Percentiles rank a stretch among this genome's conserved stretches.
phyloP scores from a whole-genome alignment of 2,113 vertebrate genomes.

The Charina bottae region DNA sequence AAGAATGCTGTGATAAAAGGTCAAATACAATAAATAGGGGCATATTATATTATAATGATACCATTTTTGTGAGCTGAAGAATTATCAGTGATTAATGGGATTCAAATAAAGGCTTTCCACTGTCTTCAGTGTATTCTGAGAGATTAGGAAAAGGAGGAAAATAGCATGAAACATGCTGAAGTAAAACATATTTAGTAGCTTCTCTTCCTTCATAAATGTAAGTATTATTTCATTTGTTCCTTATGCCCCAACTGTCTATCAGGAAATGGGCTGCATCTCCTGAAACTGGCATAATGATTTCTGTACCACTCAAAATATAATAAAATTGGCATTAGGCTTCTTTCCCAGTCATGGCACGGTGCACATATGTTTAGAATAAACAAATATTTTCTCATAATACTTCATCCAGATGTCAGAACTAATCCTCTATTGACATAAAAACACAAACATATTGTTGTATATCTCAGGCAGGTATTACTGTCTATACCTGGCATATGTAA shows the following conservation, averaged over 20 bases:
- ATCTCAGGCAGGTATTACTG: slow-evolving; percentile 56
- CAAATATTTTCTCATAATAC: slow-evolving; percentile 49
- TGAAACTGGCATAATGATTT: slow-evolving; percentile 22
- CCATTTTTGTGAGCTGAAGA: slow-evolving; percentile 13
- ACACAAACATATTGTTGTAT: slow-evolving; percentile 35
- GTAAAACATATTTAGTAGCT: slow-evolving; percentile 39
- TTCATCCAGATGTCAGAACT: slow-evolving; percentile 53
- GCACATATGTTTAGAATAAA: neutral
- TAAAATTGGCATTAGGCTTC: slow-evolving; percentile 42
- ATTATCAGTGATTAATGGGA: slow-evolving; percentile 44
- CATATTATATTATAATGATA: neutral
- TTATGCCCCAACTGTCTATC: neutral
- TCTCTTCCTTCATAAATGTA: slow-evolving; percentile 49
- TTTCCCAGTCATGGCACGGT: slow-evolving; percentile 13
- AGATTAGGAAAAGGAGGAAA: slow-evolving; percentile 49
- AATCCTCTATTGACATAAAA: slow-evolving; percentile 54
- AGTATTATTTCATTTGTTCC: slow-evolving; percentile 38
- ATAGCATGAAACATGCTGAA: slow-evolving; percentile 37
- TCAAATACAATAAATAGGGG: neutral
- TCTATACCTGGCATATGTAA: slow-evolving; percentile 55
- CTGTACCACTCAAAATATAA: slow-evolving; percentile 42
- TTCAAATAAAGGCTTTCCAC: slow-evolving; percentile 62
- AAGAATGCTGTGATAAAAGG: neutral
- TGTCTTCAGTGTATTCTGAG: slow-evolving; percentile 65
- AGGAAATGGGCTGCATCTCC: neutral